These are phyloP conservation scores for Pandemis corylana DNA, from an alignment of 2,888 invertebrate genomes.

Conservation along the genomic window DNA sequence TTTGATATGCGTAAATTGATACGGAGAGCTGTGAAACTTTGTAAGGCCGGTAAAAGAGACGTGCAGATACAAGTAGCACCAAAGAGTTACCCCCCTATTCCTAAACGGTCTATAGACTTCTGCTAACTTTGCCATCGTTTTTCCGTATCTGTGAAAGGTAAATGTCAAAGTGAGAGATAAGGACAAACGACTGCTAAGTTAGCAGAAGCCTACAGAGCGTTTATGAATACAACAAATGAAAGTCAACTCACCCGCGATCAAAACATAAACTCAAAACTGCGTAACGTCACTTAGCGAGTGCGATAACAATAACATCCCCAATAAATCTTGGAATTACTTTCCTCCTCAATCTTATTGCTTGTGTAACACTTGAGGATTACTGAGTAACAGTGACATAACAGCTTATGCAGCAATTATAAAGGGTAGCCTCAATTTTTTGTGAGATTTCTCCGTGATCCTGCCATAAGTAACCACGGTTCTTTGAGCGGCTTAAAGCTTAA, in stretches of 20 bases:
- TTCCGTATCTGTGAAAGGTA: no score
- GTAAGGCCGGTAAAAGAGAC: constrained; percentile 11
- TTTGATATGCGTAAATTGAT: constrained; percentile 41
- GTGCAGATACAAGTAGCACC: not conserved
- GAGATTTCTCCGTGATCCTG: constrained; percentile 12
- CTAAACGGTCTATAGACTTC: no score
- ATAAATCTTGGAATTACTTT: constrained; percentile 25
- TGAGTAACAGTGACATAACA: constrained; percentile 27
- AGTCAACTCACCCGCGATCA: not conserved
- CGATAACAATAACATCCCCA: constrained; percentile 19
- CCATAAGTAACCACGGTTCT: constrained; percentile 2
- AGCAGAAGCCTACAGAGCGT: no score
- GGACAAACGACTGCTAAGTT: no score
- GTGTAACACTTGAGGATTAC: constrained; percentile 9
- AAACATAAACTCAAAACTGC: constrained; percentile 9
- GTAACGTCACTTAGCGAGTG: constrained; percentile 5
- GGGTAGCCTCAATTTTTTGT: constrained; percentile 11
- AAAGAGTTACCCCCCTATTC: no score
- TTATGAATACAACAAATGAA: not conserved
- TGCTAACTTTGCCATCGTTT: no score
- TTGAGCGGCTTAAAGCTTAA: constrained; percentile 12
- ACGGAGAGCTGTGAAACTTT: constrained; percentile 23
- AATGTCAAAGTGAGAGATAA: no score
- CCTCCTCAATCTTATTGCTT: constrained; percentile 7
- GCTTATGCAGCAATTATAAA: not conserved